Evolutionary conservation across 2,888 invertebrate genomes (phyloP).

Genomic region (Deroplatys truncata): DNA sequence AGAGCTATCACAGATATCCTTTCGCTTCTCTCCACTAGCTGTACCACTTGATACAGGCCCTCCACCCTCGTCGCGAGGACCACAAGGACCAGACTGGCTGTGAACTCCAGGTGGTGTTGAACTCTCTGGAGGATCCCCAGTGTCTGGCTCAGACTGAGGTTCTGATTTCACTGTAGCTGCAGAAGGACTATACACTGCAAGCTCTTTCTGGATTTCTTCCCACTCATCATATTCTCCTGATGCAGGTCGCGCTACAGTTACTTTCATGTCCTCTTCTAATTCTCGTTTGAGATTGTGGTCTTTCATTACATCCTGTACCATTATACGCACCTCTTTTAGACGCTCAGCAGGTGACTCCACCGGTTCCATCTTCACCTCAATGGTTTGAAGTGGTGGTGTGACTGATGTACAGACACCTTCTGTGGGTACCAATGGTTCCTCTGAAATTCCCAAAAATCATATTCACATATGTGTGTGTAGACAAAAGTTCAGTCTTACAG

Average conservation of each 20-base stretch:
- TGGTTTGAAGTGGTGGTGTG: neutral
- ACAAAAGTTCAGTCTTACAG: no score
- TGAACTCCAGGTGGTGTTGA: neutral
- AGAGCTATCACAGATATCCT: constrained; percentile 26
- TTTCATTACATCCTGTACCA: constrained; percentile 32
- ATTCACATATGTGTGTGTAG: neutral
- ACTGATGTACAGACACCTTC: constrained; percentile 32
- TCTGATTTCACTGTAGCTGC: neutral
- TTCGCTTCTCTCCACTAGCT: constrained; percentile 4
- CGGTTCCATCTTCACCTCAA: neutral
- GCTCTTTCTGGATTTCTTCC: constrained; percentile 63
- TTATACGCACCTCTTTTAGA: constrained; percentile 31
- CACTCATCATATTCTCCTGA: constrained; percentile 55
- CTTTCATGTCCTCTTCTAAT: constrained; percentile 36
- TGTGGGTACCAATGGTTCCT: constrained; percentile 40
- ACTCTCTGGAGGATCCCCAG: neutral
- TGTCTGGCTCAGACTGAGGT: neutral
- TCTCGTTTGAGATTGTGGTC: constrained; percentile 38
- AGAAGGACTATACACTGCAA: constrained; percentile 47
- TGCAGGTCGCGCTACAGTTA: constrained; percentile 24
- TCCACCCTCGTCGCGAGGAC: constrained; percentile 29
- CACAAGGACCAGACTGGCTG: constrained; percentile 1
- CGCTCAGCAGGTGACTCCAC: neutral
- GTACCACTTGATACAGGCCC: neutral
- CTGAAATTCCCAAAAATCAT: constrained; percentile 22